Evolutionary conservation across 2,888 invertebrate species (phyloP), one percentile per base, ranked within the genome.

Genomic region (Xanthorhoe spadicearia): DNA sequence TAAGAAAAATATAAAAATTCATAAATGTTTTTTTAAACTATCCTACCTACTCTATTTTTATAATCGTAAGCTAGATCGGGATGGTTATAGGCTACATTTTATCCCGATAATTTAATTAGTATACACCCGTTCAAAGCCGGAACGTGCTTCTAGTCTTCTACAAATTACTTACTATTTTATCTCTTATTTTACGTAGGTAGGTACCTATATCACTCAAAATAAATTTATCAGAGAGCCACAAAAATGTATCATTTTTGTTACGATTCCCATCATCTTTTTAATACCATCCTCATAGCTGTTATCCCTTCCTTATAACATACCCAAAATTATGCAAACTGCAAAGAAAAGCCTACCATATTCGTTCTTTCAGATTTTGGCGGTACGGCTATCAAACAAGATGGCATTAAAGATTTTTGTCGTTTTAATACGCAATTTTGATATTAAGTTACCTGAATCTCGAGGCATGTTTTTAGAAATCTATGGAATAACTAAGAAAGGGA

Each of bases 281-380:
- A 52, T 60, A 59, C 38, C n/a, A 52, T 46, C 43, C 43, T 46
- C 60, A n/a, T 56, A 52, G 23, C 9, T 52, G 52, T 19, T 60
- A 19, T 60, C 52, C 17, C 60, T 59, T 59, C 52, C 46, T 52
- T 59, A 51, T 52, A 43, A 60, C 50, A 60, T 60, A 38, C 7
- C 28, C 43, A n/a, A 52, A 60, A 52, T 60, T 52, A 52, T 52
- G 17, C 52, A 60, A 60, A 52, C 46, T 43, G 46, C 4, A 17
- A 59, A 52, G 28, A 46, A 60, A 28, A 23, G 51, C 59, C 35
- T 15, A 4, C 9, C 17, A 50, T 52, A 46, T 60, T 46, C 60
- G 15, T 43, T 52, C 43, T 19, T 60, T 46, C 43, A 10, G 60
- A 60, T 60, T 60, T 52, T 17, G 52, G 43, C 23, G 52, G 43